phyloP scores from a whole-genome alignment of 2,888 invertebrate genomes.

The Dasysyrphus tricinctus region DNA sequence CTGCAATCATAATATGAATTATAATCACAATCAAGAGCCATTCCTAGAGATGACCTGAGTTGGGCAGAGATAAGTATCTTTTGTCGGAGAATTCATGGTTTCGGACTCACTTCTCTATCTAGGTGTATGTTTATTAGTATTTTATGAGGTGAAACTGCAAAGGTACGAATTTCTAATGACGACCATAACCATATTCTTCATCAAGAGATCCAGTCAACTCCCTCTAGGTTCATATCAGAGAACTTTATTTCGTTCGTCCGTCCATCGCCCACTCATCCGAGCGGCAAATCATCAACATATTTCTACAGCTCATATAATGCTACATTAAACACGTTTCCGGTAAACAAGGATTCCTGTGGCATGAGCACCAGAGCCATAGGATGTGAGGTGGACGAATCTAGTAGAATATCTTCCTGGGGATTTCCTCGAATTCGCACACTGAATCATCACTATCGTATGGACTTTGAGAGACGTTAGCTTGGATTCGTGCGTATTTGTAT shows the following conservation, averaged over 20 bases:
- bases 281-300: constrained; percentile 75
- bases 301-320: constrained; percentile 73
- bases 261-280: constrained; percentile 61
- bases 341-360: constrained; percentile 55
- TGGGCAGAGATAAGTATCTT: not conserved
- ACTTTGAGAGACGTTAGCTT: not conserved
- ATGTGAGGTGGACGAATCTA: constrained; percentile 48
- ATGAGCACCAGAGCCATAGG: not conserved
- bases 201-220: not conserved
- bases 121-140: constrained; percentile 46
- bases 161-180: constrained; percentile 12
- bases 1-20: constrained; percentile 12
- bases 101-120: not conserved
- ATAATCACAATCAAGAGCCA: constrained; percentile 42
- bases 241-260: constrained; percentile 32
- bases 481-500: constrained; percentile 6
- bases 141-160: constrained; percentile 66
- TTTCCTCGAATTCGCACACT: constrained; percentile 69
- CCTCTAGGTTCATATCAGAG: not conserved
- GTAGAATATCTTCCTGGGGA: constrained; percentile 63
- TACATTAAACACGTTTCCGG: constrained; percentile 75
- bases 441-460: constrained; percentile 20
- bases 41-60: not conserved
- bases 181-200: not conserved
- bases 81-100: constrained; percentile 4